Percentiles rank a stretch among this genome's conserved stretches.
These are phyloP conservation scores for Sipha maydis DNA, from an alignment of 2,888 invertebrate genomes.

Conservation along the genomic window DNA sequence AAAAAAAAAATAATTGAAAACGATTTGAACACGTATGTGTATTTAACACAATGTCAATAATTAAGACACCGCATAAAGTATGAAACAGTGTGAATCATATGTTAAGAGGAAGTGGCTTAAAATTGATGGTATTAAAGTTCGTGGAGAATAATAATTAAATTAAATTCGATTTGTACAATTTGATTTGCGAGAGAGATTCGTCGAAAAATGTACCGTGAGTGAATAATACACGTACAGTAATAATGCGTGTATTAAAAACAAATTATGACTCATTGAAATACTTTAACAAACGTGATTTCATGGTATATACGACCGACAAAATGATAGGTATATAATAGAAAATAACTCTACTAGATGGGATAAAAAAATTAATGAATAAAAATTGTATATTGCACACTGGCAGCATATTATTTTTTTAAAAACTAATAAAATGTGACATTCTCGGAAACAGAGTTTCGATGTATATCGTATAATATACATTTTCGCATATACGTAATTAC, in stretches of 20 bases:
- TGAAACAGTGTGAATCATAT: not conserved
- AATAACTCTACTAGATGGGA: not conserved
- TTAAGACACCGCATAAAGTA: not conserved
- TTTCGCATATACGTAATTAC: not conserved
- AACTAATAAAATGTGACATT: not conserved
- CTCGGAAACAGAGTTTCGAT: not conserved
- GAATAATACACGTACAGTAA: no score
- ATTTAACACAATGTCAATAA: not conserved
- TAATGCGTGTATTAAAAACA: not conserved
- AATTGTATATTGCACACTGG: not conserved
- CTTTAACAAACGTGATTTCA: constrained; percentile 6
- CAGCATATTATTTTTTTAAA: not conserved
- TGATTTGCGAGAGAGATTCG: not conserved
- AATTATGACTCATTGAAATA: not conserved
- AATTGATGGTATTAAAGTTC: not conserved
- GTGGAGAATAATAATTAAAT: not conserved
- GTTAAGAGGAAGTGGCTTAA: not conserved
- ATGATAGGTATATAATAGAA: not conserved
- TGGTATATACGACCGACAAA: not conserved
- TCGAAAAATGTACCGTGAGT: not conserved
- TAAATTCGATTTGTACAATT: not conserved
- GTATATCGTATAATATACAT: not conserved
- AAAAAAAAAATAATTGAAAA: not conserved
- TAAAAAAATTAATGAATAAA: not conserved
- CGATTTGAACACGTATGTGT: not conserved